Evolutionary conservation across 2,113 vertebrate genomes (phyloP), one percentile per base, ranked within the genome.

Genomic region (Rattus norvegicus): DNA sequence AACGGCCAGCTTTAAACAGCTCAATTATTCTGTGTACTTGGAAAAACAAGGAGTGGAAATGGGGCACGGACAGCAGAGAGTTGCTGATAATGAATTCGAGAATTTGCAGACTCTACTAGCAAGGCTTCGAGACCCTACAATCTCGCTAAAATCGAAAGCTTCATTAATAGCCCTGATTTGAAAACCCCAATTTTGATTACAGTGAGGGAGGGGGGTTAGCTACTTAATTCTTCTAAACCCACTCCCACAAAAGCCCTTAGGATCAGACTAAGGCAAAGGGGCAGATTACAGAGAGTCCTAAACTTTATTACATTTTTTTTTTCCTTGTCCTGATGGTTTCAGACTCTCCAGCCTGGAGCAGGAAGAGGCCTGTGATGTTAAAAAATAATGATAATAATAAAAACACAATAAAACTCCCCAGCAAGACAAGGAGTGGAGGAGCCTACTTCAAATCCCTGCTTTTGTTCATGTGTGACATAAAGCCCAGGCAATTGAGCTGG

Each of bases 391-490:
- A n/a, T 39, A 59, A 94, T n/a, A 94, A 70, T 22, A 30, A 87
- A 87, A 93, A 72, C 65, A 33, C 92, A 95, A 85, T 79, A 91
- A 75, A 95, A 94, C 90, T 93, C 80, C 94, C 69, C 95, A 87
- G 96, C 92, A 93, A 91, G 95, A 95, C 79, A 86, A 84, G 39
- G 88, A 70, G 43, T 59, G 3, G 8, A 95, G 77, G 94, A 96
- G 69, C 17, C 67, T 91, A 77, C 63, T 76, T 65, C 80, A 81
- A 33, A 19, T 73, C 90, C 93, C 69, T 84, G n/a, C 56, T 90
- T 95, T 63, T 95, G 95, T 97, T 93, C 98, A 96, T 88, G 39
- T 30, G 49, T 87, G 61, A 95, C 95, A 97, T 83, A 84, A 52
- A 92, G 91, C 43, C 0, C 95, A 98, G 93, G 70, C 89, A 13